These are phyloP conservation scores for Enteromius viviparus DNA, from an alignment of 2,797 vertebrate genomes.

Conservation along the genomic window DNA sequence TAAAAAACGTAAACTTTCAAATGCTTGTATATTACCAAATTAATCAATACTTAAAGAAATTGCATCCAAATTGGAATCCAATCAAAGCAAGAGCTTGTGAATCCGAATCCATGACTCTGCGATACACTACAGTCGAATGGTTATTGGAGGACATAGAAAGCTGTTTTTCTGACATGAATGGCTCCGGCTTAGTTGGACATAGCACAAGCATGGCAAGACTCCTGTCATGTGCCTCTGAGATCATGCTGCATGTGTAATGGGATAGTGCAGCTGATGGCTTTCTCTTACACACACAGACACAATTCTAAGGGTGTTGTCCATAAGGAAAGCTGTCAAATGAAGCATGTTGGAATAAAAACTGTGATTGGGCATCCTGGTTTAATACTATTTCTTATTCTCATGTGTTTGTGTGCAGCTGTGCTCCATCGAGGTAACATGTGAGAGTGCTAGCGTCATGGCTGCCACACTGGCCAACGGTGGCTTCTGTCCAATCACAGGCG, in stretches of 20 bases:
- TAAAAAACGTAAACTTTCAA: background rate
- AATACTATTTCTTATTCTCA: background rate
- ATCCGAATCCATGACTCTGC: background rate
- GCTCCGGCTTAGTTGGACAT: background rate
- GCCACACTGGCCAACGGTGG: conserved; percentile 89
- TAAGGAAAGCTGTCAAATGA: background rate
- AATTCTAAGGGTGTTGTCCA: background rate
- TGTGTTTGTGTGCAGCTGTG: conserved; percentile 76
- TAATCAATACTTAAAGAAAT: background rate
- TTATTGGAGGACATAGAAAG: background rate
- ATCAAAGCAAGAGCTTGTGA: background rate
- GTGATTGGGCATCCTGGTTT: background rate
- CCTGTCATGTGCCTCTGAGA: conserved; percentile 29
- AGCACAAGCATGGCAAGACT: background rate
- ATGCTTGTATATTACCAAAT: background rate
- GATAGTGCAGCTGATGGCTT: background rate
- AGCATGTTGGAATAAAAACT: background rate
- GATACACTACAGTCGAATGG: background rate
- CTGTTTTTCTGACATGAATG: background rate
- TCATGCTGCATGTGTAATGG: conserved; percentile 14
- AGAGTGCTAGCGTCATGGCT: conserved; percentile 91
- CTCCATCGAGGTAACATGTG: conserved; percentile 90
- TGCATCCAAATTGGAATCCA: background rate
- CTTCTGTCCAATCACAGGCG: conserved; percentile 89
- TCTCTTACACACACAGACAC: background rate